Evolutionary conservation across 1,140 invertebrate genomes (phyloP).

Genomic region (Hesperophylax magnus): DNA sequence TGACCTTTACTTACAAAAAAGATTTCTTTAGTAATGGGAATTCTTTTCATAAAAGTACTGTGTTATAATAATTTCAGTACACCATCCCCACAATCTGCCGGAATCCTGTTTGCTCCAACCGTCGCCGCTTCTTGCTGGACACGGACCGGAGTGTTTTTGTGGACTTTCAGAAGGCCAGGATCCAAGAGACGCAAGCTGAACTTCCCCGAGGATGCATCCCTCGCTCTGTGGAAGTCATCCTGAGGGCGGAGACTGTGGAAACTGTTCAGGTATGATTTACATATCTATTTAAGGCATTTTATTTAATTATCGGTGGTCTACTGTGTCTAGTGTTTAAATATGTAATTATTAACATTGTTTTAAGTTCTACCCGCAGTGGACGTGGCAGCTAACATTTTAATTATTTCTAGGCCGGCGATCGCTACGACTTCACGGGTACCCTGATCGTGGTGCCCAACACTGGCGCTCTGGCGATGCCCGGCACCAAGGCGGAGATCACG

Average conservation of each 20-base stretch:
- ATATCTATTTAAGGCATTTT: too few relatives aligned
- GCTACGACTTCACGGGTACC: conserved; percentile 97
- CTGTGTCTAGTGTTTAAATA: too few relatives aligned
- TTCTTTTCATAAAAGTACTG: too few relatives aligned
- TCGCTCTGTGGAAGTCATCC: conserved; percentile 94
- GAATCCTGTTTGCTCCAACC: conserved; percentile 96
- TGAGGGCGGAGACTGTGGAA: conserved; percentile 98
- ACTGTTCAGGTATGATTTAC: conserved; percentile 85
- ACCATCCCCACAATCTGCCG: conserved; percentile 95
- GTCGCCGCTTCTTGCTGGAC: conserved; percentile 91
- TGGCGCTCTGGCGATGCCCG: conserved; percentile 86
- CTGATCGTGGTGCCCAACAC: conserved; percentile 99
- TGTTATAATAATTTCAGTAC: conserved; percentile 72
- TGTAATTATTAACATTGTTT: too few relatives aligned
- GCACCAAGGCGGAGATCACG: conserved; percentile 86
- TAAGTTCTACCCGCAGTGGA: too few relatives aligned
- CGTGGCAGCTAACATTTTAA: too few relatives aligned
- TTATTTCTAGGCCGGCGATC: conserved; percentile 73
- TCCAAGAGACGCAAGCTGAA: conserved; percentile 99
- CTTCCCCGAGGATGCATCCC: conserved; percentile 97
- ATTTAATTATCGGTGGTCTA: too few relatives aligned
- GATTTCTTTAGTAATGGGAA: too few relatives aligned
- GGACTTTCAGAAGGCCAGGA: conserved; percentile 98
- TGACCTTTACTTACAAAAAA: too few relatives aligned
- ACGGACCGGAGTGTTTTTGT: conserved; percentile 96